These are phyloP conservation scores for Melanotus villosus DNA, from an alignment of 2,888 invertebrate species.

Conservation along the genomic window DNA sequence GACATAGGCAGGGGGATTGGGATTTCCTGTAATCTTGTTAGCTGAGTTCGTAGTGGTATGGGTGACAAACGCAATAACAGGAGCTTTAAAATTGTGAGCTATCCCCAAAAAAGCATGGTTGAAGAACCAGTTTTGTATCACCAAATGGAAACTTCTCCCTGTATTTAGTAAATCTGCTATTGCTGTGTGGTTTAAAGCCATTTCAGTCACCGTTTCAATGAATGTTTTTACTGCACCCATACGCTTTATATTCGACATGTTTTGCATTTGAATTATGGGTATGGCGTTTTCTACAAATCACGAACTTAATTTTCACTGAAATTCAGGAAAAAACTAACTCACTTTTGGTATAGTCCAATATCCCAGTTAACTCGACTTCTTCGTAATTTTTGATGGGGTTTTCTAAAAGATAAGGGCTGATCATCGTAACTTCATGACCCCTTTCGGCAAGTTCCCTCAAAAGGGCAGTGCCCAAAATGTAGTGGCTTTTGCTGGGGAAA, in stretches of 20 bases:
- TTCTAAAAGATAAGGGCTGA: conserved; percentile 58
- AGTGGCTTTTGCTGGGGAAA: conserved; percentile 55
- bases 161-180: conserved; percentile 43
- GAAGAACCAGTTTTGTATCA: conserved; percentile 58
- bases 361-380: conserved; percentile 45
- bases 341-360: conserved; percentile 10
- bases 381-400: conserved; percentile 52
- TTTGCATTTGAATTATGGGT: neutral
- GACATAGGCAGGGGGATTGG: conserved; percentile 61
- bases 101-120: conserved; percentile 59
- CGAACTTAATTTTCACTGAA: too few relatives aligned
- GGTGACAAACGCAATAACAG: conserved; percentile 59
- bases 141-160: conserved; percentile 55
- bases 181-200: neutral
- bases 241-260: neutral
- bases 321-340: too few relatives aligned
- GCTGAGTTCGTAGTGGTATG: conserved; percentile 53
- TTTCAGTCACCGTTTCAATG: neutral
- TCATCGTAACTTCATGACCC: conserved; percentile 72
- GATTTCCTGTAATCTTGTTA: conserved; percentile 57
- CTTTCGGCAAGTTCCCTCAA: conserved; percentile 70
- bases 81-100: conserved; percentile 60
- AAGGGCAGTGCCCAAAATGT: conserved; percentile 60
- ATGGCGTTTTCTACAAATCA: too few relatives aligned
- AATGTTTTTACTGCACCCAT: neutral